Evolutionary conservation across 2,888 invertebrate species (phyloP), one percentile per base, ranked within the genome.

Genomic region (Microctonus brassicae): DNA sequence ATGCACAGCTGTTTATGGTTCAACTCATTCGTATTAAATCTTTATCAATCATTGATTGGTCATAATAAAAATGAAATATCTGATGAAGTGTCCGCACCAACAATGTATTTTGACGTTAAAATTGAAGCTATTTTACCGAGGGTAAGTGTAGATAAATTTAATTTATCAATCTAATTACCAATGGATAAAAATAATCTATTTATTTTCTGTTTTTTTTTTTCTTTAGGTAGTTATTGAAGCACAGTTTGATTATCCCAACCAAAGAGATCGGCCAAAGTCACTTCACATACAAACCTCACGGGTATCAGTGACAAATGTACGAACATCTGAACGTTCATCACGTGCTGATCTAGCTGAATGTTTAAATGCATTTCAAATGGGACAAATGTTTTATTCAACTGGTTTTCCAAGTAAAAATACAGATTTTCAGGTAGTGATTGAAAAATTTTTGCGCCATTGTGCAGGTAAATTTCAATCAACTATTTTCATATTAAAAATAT

Each of bases 81-180:
- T 11, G 73, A 71, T 1, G 69, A 79, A 34, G 76, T 78, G 62
- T 72, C 82, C 10, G 82, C 88, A 20, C 88, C 88, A 79, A 86
- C 89, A 57, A 90, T 90, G 76, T 95, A 95, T 82, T 92, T 96
- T 84, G 97, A 97, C 86, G 93, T 97, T 57, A 93, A 95, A 85
- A 90, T 97, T 73, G 97, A 98, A 89, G 94, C 97, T 58, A 94
- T 99, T 80, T 94, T 98, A 93, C 97, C 98, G 26, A 94, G 95
- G 90, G 96, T 96, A 88, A 87, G 88, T 83, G 68, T 62, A 66
- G 36, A 33, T 24, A 47, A 39, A 29, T 11, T 52, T 55, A 58
- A 39, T 60, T 66, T 33, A 36, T 0, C n/a, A 22, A 66, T 29
- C n/a, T n/a, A n/a, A n/a, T n/a, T n/a, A n/a, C n/a, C n/a, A n/a